A percentile compares a stretch with the other conserved stretches of the same genome.
These are phyloP conservation scores for Drosophila pseudotalamancana DNA, from an alignment of 2,888 invertebrate species.

Conservation along the genomic window DNA sequence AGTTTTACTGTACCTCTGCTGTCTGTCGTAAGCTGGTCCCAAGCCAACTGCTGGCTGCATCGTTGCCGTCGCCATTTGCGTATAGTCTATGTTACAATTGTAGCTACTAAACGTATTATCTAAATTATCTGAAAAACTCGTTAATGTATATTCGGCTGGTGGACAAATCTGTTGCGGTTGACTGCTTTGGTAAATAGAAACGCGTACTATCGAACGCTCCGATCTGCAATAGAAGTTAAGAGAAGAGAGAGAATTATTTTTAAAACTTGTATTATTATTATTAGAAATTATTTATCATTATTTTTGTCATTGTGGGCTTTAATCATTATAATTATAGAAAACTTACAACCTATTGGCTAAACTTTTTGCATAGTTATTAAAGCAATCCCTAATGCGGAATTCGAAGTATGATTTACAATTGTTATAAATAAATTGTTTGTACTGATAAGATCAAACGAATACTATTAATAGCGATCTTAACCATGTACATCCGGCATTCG, in stretches of 20 bases:
- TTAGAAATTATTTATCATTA: not conserved
- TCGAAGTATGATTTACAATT: not conserved
- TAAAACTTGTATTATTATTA: not conserved
- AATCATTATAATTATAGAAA: not conserved
- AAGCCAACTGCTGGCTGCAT: slow-evolving; percentile 61
- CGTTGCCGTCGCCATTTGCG: slow-evolving; percentile 80
- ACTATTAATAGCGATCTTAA: too few species aligned
- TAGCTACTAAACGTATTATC: slow-evolving; percentile 81
- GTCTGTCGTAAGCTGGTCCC: slow-evolving; percentile 82
- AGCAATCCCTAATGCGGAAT: too few species aligned
- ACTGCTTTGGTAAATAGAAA: slow-evolving; percentile 93
- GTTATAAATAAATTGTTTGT: too few species aligned
- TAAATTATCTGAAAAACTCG: slow-evolving; percentile 79
- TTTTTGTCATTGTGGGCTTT: not conserved
- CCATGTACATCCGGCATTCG: too few species aligned
- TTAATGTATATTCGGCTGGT: slow-evolving; percentile 84
- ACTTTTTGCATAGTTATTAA: too few species aligned
- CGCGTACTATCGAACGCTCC: slow-evolving; percentile 92
- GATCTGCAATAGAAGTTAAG: slow-evolving; percentile 87
- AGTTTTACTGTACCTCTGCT: slow-evolving; percentile 80
- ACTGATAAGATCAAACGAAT: too few species aligned
- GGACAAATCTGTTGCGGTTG: slow-evolving; percentile 89
- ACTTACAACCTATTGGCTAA: too few species aligned
- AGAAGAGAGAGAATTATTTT: not conserved
- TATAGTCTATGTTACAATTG: slow-evolving; percentile 81